Evolutionary conservation across 2,888 invertebrate species (phyloP), one percentile per base, ranked within the genome.

Genomic region (Campoplex nolae): DNA sequence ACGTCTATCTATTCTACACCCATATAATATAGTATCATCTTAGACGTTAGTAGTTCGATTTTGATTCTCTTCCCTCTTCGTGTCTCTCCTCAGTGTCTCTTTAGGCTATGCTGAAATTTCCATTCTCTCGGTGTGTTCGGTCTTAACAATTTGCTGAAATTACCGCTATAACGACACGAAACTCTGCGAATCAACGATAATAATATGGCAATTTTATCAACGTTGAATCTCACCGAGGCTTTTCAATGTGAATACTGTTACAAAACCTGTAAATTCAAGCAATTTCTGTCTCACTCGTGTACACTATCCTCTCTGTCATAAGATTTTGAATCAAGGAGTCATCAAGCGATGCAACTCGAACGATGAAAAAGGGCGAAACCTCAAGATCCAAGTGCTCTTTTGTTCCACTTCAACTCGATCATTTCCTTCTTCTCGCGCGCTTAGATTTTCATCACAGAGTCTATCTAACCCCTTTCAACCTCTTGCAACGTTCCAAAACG

Each of bases 181-280:
- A 89, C 89, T 90, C 68, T 23, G 28, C 48, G 76, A 84, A 80
- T 85, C 89, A 89, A 89, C 86, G 91, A 91, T 91, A 92, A 91
- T 92, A 92, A 93, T 91, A 92, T 89, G 90, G 91, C 90, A 88
- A 90, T 88, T 90, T 90, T 88, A 90, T 18, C 42, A 90, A 91
- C 89, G 89, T 89, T 88, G 89, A 89, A 91, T 92, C 91, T 88
- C 88, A 80, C n/a, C 51, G 32, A 74, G 62, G 48, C 28, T 82
- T 68, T 85, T 86, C 77, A 81, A 84, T 85, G 79, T 77, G 76
- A 74, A 80, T 58, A 8, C 28, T 56, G 28, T n/a, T 38, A 48
- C 48, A 38, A n/a, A 51, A 18, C 23, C 23, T 0, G 9, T 16
- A 51, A 54, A 23, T 65, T 35, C n/a, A 13, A 67, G 65, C 35